Evolutionary conservation across 2,888 invertebrate genomes (phyloP).

Genomic region (Caenorhabditis sp.): DNA sequence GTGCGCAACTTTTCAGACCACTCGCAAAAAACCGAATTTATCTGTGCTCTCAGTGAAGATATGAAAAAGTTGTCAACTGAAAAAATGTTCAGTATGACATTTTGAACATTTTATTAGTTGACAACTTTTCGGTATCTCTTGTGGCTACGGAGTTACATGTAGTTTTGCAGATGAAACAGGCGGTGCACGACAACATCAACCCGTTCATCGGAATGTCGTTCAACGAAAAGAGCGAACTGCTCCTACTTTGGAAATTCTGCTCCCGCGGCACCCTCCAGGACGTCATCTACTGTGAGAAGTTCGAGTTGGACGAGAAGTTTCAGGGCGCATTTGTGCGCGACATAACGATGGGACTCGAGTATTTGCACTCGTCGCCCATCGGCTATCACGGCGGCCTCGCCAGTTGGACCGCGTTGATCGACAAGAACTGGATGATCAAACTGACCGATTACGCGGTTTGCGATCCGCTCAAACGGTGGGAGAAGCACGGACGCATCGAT

Average conservation of each 20-base stretch:
- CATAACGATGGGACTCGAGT: conserved; percentile 68
- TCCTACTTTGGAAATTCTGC: conserved; percentile 67
- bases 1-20: too few species aligned
- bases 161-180: conserved; percentile 86
- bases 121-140: too few species aligned
- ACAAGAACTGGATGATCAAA: conserved; percentile 67
- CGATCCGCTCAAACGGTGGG: conserved; percentile 65
- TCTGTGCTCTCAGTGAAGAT: too few species aligned
- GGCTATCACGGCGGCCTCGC: conserved; percentile 67
- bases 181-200: conserved; percentile 95
- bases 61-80: too few species aligned
- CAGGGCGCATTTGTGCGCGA: conserved; percentile 68
- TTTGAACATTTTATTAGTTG: too few species aligned
- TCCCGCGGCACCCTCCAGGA: conserved; percentile 60
- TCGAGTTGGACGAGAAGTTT: conserved; percentile 65
- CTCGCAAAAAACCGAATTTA: too few species aligned
- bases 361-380: conserved; percentile 64
- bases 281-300: conserved; percentile 66
- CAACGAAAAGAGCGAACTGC: conserved; percentile 64
- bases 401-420: conserved; percentile 64
- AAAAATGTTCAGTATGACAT: too few species aligned
- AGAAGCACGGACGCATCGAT: conserved; percentile 64
- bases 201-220: conserved; percentile 88
- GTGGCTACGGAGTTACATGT: too few species aligned
- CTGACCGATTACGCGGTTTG: conserved; percentile 65